phyloP scores from a whole-genome alignment of 2,113 vertebrate species.

The Strix aluco region DNA sequence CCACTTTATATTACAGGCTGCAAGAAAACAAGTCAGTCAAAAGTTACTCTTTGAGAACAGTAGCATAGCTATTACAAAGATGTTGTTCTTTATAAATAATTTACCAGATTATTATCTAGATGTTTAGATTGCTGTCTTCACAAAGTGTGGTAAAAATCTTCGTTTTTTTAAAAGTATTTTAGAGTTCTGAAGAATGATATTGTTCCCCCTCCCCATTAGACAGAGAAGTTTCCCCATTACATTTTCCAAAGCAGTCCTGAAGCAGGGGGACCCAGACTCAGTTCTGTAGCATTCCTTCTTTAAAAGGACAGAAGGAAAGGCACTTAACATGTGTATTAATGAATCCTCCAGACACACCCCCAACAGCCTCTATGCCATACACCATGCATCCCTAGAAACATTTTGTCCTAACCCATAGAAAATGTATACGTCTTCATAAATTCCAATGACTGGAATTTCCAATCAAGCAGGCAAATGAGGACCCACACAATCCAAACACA shows the following conservation, averaged over 20 bases:
- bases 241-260: neutral
- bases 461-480: neutral
- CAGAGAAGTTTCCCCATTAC: neutral
- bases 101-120: neutral
- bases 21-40: slow-evolving; percentile 32
- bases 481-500: neutral
- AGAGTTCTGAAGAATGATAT: neutral
- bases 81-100: neutral
- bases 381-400: neutral
- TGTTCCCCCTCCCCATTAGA: neutral
- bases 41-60: slow-evolving; percentile 24
- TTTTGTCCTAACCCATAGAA: neutral
- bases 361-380: neutral
- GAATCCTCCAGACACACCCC: neutral
- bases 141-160: neutral
- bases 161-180: neutral
- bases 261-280: neutral
- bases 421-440: neutral
- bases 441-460: neutral
- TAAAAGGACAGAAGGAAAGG: slow-evolving; percentile 23
- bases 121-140: neutral
- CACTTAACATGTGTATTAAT: slow-evolving; percentile 7
- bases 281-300: neutral
- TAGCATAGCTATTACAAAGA: slow-evolving; percentile 17
- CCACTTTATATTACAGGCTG: slow-evolving; percentile 5